phyloP scores from a whole-genome alignment of 2,797 vertebrate species.

The Ammospiza maritima region DNA sequence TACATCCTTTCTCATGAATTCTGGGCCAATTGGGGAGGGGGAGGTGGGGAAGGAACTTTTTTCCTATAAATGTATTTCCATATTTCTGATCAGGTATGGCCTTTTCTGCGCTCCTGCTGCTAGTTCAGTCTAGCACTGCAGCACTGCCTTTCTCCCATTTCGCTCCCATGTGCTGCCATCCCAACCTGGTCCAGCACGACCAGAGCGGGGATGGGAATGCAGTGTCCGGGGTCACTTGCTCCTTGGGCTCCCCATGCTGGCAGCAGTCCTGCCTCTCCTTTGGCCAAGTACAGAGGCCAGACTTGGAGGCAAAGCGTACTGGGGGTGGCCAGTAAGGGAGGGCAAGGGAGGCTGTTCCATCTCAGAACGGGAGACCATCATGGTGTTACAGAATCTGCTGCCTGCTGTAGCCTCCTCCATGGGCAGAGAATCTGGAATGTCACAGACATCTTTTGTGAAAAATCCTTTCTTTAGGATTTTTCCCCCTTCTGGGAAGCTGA shows the following conservation, averaged over 20 bases:
- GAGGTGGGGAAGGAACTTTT: rapidly evolving
- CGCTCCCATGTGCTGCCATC: rapidly evolving
- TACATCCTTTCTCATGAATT: not conserved
- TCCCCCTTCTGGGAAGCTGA: no score
- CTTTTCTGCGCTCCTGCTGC: not conserved
- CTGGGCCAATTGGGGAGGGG: rapidly evolving
- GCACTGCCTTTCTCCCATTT: not conserved
- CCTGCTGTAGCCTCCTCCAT: not conserved
- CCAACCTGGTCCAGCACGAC: rapidly evolving
- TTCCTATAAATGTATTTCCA: not conserved
- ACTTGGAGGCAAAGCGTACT: rapidly evolving
- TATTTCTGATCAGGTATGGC: not conserved
- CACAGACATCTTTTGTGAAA: no score
- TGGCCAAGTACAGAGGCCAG: no score
- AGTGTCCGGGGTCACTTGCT: rapidly evolving
- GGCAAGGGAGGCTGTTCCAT: not conserved
- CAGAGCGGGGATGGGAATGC: not conserved
- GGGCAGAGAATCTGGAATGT: not conserved
- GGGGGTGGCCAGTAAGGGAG: not conserved
- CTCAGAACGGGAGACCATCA: not conserved
- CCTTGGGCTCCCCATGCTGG: not conserved
- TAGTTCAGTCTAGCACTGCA: not conserved
- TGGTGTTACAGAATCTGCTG: not conserved
- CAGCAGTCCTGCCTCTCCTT: not conserved
- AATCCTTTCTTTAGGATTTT: no score